Percentiles rank a stretch among this genome's conserved stretches.
Evolutionary conservation across 2,113 vertebrate genomes (phyloP).

Genomic region (Nicator chloris): DNA sequence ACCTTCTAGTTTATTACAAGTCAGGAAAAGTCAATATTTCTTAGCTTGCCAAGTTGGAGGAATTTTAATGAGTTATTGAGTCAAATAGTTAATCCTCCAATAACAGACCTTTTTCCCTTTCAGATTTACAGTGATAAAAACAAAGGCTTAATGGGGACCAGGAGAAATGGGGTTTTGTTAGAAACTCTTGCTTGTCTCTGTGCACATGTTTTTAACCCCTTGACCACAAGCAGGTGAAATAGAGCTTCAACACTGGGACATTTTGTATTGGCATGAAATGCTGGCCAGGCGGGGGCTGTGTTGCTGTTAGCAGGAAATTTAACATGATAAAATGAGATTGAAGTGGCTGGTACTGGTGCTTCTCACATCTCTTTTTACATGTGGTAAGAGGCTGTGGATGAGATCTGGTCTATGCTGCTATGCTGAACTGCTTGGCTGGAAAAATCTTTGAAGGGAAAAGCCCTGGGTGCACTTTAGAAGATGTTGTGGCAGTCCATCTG

Average conservation of each 20-base stretch:
- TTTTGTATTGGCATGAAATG: neutral
- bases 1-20: constrained; percentile 77
- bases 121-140: constrained; percentile 69
- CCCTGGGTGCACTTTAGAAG: neutral
- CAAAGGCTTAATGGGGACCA: constrained; percentile 40
- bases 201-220: neutral
- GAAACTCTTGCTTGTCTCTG: neutral
- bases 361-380: neutral
- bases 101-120: constrained; percentile 61
- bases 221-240: neutral
- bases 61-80: constrained; percentile 79
- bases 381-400: neutral
- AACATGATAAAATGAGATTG: neutral
- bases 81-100: constrained; percentile 72
- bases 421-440: neutral
- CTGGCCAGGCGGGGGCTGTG: neutral
- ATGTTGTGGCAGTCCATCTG: neutral
- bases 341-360: neutral
- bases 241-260: neutral
- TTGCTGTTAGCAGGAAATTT: neutral
- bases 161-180: neutral
- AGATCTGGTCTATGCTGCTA: neutral
- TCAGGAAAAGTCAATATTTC: constrained; percentile 71
- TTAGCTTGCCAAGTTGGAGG: constrained; percentile 58
- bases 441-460: neutral